phyloP scores from a whole-genome alignment of 2,888 invertebrate species.

The Alentia gelatinosa region DNA sequence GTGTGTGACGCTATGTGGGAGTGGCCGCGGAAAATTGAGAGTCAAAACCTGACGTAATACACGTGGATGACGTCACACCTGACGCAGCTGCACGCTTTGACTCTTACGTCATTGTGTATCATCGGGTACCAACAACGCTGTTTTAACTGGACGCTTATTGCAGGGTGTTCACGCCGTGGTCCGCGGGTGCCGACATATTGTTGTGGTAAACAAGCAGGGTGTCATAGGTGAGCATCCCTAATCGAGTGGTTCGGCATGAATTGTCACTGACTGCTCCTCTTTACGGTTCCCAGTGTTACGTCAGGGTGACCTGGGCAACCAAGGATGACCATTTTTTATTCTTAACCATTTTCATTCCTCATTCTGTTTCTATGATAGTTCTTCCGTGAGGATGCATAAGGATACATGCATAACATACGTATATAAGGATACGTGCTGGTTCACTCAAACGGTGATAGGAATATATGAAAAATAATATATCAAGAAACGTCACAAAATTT shows the following conservation, averaged over 20 bases:
- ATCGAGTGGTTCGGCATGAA: not conserved
- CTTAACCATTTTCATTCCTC: too few species aligned
- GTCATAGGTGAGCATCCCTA: not conserved
- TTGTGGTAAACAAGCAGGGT: not conserved
- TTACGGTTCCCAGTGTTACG: too few species aligned
- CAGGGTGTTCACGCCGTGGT: not conserved
- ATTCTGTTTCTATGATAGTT: too few species aligned
- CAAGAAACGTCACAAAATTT: too few species aligned
- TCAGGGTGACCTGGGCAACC: too few species aligned
- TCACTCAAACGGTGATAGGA: too few species aligned
- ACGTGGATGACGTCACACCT: not conserved
- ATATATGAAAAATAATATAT: too few species aligned
- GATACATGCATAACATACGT: too few species aligned
- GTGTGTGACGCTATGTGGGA: not conserved
- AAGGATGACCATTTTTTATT: too few species aligned
- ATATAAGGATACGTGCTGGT: too few species aligned
- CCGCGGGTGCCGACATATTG: not conserved
- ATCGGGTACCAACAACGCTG: not conserved
- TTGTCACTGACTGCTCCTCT: too few species aligned
- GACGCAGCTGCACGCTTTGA: not conserved
- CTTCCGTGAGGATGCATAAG: too few species aligned
- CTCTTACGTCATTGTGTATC: not conserved
- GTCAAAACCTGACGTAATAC: not conserved
- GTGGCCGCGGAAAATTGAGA: not conserved
- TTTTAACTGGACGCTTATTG: not conserved